Evolutionary conservation across 2,113 vertebrate species (phyloP).

Genomic region (Centrocercus urophasianus): DNA sequence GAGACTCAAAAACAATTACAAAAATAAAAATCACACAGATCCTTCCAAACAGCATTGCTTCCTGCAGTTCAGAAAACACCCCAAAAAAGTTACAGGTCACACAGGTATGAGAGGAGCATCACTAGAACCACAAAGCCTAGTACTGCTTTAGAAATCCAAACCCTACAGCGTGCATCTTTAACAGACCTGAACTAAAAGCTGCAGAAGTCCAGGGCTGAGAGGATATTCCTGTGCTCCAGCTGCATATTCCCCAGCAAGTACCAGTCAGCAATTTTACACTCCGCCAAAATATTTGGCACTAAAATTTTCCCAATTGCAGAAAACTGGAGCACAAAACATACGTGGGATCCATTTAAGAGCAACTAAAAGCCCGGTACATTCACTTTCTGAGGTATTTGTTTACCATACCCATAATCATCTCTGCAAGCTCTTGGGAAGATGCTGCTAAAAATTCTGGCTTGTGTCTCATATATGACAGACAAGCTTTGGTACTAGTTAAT

Average conservation of each 20-base stretch:
- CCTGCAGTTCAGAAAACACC: not conserved
- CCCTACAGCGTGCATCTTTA: rapidly evolving
- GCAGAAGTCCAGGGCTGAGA: not conserved
- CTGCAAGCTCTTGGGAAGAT: not conserved
- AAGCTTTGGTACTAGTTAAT: not conserved
- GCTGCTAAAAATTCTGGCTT: not conserved
- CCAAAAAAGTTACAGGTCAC: not conserved
- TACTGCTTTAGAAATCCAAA: not conserved
- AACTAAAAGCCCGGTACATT: not conserved
- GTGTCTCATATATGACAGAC: rapidly evolving
- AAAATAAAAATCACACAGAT: not conserved
- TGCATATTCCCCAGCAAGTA: rapidly evolving
- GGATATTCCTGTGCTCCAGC: not conserved
- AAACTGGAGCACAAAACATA: not conserved
- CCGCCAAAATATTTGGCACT: not conserved
- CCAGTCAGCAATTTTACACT: not conserved
- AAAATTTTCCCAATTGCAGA: not conserved
- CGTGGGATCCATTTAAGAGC: not conserved
- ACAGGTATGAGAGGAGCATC: not conserved
- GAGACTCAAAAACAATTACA: not conserved
- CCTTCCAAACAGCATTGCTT: not conserved
- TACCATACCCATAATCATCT: not conserved
- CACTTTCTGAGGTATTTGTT: not conserved
- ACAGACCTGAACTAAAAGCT: not conserved
- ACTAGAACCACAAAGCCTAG: not conserved